Conservation (phyloP, 30 jellyfish, hydroid and myxozoan genomes). For the Hydractinia symbiolongicarpus region DNA sequence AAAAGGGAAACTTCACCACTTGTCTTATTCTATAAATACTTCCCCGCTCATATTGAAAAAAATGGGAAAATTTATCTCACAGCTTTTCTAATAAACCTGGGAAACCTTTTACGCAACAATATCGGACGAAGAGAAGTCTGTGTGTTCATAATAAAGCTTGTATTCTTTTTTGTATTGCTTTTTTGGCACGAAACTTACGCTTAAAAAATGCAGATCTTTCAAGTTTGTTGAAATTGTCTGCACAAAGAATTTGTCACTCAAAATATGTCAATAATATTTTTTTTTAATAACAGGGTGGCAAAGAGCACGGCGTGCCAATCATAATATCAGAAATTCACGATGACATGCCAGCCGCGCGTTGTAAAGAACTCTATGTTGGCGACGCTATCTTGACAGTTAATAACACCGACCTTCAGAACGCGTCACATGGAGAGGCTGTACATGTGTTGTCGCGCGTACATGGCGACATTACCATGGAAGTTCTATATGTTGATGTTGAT, state of each 20-base stretch:
- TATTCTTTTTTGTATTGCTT: too few species aligned
- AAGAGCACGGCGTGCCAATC: constrained; percentile 97
- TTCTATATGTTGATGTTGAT: constrained; percentile 69
- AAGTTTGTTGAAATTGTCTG: neutral
- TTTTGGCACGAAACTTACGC: too few species aligned
- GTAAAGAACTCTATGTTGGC: constrained; percentile 76
- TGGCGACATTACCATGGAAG: constrained; percentile 83
- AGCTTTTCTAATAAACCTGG: too few species aligned
- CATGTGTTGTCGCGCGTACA: constrained; percentile 68
- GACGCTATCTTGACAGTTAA: constrained; percentile 94
- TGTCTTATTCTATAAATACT: too few species aligned
- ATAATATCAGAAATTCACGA: constrained; percentile 90
- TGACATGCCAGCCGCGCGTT: constrained; percentile 91
- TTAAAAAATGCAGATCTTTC: neutral
- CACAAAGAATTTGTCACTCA: neutral
- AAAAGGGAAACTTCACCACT: too few species aligned
- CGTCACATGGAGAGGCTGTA: constrained; percentile 91
- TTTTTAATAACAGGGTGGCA: constrained; percentile 77
- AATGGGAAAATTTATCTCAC: too few species aligned
- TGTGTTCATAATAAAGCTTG: too few species aligned
- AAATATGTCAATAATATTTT: neutral
- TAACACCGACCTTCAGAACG: constrained; percentile 52
- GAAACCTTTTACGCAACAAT: too few species aligned
- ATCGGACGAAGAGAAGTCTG: too few species aligned
- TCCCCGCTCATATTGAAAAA: too few species aligned